Evolutionary conservation across 2,113 vertebrate species (phyloP), one percentile per base, ranked within the genome.

Genomic region (Cranoglanis bouderius): DNA sequence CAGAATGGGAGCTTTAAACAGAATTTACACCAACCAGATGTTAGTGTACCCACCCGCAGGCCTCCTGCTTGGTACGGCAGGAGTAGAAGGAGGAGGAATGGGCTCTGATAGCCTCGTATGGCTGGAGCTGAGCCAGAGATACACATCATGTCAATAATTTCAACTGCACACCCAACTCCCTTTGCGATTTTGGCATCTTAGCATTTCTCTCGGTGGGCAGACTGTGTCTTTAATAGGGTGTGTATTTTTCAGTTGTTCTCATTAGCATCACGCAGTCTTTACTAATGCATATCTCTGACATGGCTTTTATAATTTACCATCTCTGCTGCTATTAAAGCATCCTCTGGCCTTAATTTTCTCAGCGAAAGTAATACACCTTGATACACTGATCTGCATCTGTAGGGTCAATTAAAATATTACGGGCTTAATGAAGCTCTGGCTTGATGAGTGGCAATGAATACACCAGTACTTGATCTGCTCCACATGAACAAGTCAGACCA

Each of bases 361-460:
- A 43, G n/a, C 63, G 88, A 85, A 75, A 38, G 43, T 82, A 72
- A 78, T 53, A 78, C 57, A 78, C 51, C 70, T 70, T n/a, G 65
- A 67, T 87, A 88, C 90, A 90, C 92, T 92, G 89, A 93, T 94
- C 93, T 94, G 92, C 91, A 93, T 92, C 92, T 94, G 89, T 90
- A 89, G 90, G 92, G 90, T 93, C 93, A 93, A 94, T 93, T 94
- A 92, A 94, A 94, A 92, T 92, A 93, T 93, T 93, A 93, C 87
- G 89, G 90, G 92, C 92, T 92, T 90, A 94, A 94, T 95, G 91
- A 94, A 90, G 92, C 90, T 88, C 92, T 88, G 85, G 90, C 90
- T 94, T 88, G 88, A 92, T 93, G 91, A 88, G 87, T 90, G 89
- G 93, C 91, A 91, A 88, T 87, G 21, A 88, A 90, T 86, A 86